Conservation (phyloP, 1,140 invertebrate genomes). For the Brachionus calyciflorus region DNA sequence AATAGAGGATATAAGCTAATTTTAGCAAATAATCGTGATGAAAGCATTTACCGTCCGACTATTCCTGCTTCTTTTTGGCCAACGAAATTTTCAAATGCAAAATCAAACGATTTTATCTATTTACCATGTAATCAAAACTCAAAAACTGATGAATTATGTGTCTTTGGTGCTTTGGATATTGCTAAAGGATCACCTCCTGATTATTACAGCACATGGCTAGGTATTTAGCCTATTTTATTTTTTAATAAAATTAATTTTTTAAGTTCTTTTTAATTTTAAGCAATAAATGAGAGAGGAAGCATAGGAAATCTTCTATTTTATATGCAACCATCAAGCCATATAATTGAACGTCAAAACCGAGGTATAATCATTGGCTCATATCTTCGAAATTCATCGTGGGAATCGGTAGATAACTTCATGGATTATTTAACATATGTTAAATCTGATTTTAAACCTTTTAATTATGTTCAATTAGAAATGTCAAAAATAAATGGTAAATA, state of each 20-base stretch:
- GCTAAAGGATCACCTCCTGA: background rate
- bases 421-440: slow-evolving; percentile 7
- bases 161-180: slow-evolving; percentile 27
- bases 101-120: background rate
- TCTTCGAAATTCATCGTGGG: slow-evolving; percentile 38
- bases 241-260: background rate
- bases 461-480: slow-evolving; percentile 29
- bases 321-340: slow-evolving; percentile 21
- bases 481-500: slow-evolving; percentile 23
- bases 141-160: background rate
- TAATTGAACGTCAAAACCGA: slow-evolving; percentile 11
- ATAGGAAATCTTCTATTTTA: slow-evolving; percentile 35
- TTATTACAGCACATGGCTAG: slow-evolving; percentile 43
- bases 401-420: background rate
- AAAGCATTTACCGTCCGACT: slow-evolving; percentile 10
- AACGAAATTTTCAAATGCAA: background rate
- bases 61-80: slow-evolving; percentile 9
- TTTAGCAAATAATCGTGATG: slow-evolving; percentile 42
- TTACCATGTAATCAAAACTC: background rate
- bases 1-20: slow-evolving; percentile 37
- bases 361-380: background rate
- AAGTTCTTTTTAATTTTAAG: background rate
- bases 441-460: slow-evolving; percentile 41
- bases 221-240: background rate
- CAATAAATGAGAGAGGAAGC: slow-evolving; percentile 40